phyloP scores from a whole-genome alignment of 2,888 invertebrate species.

The Slavum lentiscoides region DNA sequence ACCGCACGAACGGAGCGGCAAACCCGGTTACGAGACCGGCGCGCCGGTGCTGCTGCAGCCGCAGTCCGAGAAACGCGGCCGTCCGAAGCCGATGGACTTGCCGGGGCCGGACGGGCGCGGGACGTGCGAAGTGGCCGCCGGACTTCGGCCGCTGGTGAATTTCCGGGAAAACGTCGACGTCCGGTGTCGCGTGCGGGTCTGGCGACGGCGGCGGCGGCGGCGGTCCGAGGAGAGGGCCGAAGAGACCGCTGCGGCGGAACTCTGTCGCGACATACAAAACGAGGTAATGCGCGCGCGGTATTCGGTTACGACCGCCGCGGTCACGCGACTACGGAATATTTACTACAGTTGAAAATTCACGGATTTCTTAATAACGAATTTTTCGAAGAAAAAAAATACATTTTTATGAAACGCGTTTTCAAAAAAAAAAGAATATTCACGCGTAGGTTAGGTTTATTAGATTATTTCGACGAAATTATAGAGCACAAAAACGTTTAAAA shows the following conservation, averaged over 20 bases:
- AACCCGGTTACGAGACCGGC: conserved; percentile 73
- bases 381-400: no score
- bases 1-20: conserved; percentile 67
- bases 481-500: no score
- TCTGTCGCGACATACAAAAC: conserved; percentile 16
- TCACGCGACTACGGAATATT: no score
- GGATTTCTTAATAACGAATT: no score
- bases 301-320: no score
- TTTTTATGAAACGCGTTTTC: no score
- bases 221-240: neutral
- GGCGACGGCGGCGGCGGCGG: neutral
- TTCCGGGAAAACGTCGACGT: conserved; percentile 19
- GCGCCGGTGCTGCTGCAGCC: conserved; percentile 64
- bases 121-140: conserved; percentile 3
- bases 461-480: no score
- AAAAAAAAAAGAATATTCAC: no score
- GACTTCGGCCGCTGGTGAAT: conserved; percentile 23
- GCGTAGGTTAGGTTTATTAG: no score
- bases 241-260: neutral
- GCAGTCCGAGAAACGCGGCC: conserved; percentile 10
- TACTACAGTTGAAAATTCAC: no score
- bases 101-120: conserved; percentile 7
- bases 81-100: conserved; percentile 38
- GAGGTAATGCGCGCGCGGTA: neutral
- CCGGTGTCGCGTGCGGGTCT: conserved; percentile 13